A percentile compares a stretch with the other conserved stretches of the same genome.
Conservation (phyloP, 2,113 vertebrate genomes). For the Silurus glanis region DNA sequence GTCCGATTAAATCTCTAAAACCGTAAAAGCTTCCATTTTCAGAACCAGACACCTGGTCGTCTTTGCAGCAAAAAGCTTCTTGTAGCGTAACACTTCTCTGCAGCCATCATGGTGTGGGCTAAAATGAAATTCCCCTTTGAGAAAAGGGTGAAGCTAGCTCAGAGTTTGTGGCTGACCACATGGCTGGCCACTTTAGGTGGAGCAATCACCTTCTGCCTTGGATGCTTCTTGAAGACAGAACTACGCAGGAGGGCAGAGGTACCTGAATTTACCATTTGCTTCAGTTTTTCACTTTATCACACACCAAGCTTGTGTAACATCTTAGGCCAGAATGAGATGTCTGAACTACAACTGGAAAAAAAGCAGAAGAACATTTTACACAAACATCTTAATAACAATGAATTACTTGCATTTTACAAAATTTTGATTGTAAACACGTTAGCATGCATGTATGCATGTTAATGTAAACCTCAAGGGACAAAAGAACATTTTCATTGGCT, state of each 20-base stretch:
- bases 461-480: neutral
- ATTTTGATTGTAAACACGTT: neutral
- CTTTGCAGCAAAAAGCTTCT: neutral
- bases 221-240: conserved; percentile 79
- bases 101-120: conserved; percentile 75
- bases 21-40: neutral
- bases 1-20: neutral
- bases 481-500: neutral
- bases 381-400: neutral
- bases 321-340: neutral
- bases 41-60: neutral
- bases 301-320: neutral
- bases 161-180: conserved; percentile 81
- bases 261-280: conserved; percentile 28
- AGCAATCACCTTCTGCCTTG: conserved; percentile 75
- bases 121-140: conserved; percentile 80
- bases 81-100: conserved; percentile 20
- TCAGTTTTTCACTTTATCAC: neutral
- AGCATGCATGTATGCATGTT: neutral
- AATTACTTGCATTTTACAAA: neutral
- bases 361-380: neutral
- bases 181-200: conserved; percentile 75
- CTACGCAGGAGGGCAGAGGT: conserved; percentile 77
- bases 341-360: neutral
- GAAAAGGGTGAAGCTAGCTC: conserved; percentile 78